Evolutionary conservation across 2,113 vertebrate genomes (phyloP), one percentile per base, ranked within the genome.

Genomic region (Centropus bengalensis): DNA sequence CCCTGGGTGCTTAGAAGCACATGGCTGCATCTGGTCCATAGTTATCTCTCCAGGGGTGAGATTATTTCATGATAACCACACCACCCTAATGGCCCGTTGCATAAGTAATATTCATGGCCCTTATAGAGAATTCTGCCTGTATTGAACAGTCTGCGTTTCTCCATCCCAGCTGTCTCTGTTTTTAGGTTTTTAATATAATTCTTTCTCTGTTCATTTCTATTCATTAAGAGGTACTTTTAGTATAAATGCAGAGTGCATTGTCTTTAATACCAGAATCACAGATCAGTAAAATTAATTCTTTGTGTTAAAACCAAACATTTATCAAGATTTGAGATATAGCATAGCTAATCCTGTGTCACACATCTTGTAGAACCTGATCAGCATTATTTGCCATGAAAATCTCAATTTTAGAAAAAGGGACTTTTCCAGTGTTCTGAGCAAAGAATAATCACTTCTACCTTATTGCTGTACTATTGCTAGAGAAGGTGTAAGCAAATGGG

Each of bases 71-170:
- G 84, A 93, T 95, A 97, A 79, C 80, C 66, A 93, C 56, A 60
- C 59, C 1, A 4, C 64, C 67, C 71, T 92, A 86, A 95, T 94
- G 83, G 33, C 40, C 44, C 69, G 79, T 82, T 90, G 70, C 45
- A 94, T 94, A 97, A 96, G 74, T 58, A 91, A 79, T 80, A 83
- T 96, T 97, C 90, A 69, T 76, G 96, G 97, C 84, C 81, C 47
- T 86, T 82, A 54, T 33, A 75, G n/a, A 79, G 45, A 95, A 91
- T 66, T 75, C 82, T 94, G 47, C 32, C 45, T 40, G 5, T 47
- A 56, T 5, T 14, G 58, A 91, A 74, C 91, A 91, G 82, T 36
- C 30, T 52, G 44, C 36, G 68, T 55, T 74, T 86, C 51, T 75
- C 54, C 62, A 71, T 28, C 13, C 40, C 91, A 93, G 82, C 63